Conservation (phyloP, 2,113 vertebrate species). For the Glaucomys volans region DNA sequence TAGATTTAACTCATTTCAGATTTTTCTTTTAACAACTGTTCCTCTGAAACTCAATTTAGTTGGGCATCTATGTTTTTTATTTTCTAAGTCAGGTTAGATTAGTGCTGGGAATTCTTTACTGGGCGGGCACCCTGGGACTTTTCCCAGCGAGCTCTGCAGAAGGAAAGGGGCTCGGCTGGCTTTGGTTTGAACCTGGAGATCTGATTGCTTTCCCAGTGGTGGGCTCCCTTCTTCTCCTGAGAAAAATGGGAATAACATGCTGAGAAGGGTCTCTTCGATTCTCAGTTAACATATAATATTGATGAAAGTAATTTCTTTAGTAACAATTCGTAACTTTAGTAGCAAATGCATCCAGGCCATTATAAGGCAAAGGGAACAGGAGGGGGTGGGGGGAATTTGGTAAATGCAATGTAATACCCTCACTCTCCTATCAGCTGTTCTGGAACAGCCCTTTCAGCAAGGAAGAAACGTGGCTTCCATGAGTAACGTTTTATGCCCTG, state of each 20-base stretch:
- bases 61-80: neutral
- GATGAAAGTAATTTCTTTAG: neutral
- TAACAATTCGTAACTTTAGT: neutral
- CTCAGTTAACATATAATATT: neutral
- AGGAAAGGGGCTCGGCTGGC: neutral
- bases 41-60: constrained; percentile 23
- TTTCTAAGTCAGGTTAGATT: neutral
- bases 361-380: neutral
- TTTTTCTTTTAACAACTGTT: neutral
- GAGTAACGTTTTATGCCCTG: neutral
- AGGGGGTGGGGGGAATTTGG: neutral
- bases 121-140: neutral
- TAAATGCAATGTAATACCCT: neutral
- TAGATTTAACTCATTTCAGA: neutral
- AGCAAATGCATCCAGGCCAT: neutral
- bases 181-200: neutral
- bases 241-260: neutral
- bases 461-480: neutral
- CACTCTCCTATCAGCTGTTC: neutral
- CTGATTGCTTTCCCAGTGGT: neutral
- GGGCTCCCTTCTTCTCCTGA: neutral
- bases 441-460: constrained; percentile 17
- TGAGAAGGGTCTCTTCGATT: neutral
- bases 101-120: neutral
- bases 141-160: neutral